Base-by-base conservation (phyloP, 2,113 vertebrate genomes). In the Etheostoma cragini region DNA sequence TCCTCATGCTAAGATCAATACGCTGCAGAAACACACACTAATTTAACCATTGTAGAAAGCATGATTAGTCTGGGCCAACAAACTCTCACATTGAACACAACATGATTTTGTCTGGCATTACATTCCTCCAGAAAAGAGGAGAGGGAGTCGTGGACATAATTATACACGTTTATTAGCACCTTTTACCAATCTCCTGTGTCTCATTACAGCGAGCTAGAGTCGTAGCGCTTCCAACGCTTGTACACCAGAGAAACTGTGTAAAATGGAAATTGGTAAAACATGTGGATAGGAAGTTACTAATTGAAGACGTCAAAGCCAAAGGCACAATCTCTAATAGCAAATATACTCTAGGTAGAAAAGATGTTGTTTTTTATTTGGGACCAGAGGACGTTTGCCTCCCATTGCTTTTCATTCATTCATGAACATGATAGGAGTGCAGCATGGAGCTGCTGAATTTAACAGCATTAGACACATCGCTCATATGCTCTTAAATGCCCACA, bases 1-100 rank as follows among this genome's bases (percentile, higher is more conserved):
- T 89, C 84, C 83, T 87, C 58, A 65, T 60, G 60, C 53, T 83
- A 80, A 80, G 69, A 79, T 49, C 77, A 72, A 90, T 49, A 53
- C 77, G 87, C 78, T 79, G 85, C 82, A 89, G 73, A 83, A 84
- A 90, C 69, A 85, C 61, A 80, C 74, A 62, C 87, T 89, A 89
- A 93, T 94, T 92, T 93, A 92, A 76, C 76, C 53, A 80, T 77
- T 82, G 85, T 77, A 81, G 88, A 70, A 84, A 54, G 78, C 74
- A 63, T 91, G 91, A 94, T 93, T 92, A 92, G 80, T 89, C 81
- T 84, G 84, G 83, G 87, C 86, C 90, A 91, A 88, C 88, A 93
- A 90, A 91, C 50, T 76, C 83, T 91, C 86, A 67, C 84, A 80
- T 90, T 87, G 88, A 89, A 78, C 67, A 75, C 86, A 91, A 89